Conservation (phyloP, 2,797 vertebrate genomes). For the Hyperoplus lanceolatus region DNA sequence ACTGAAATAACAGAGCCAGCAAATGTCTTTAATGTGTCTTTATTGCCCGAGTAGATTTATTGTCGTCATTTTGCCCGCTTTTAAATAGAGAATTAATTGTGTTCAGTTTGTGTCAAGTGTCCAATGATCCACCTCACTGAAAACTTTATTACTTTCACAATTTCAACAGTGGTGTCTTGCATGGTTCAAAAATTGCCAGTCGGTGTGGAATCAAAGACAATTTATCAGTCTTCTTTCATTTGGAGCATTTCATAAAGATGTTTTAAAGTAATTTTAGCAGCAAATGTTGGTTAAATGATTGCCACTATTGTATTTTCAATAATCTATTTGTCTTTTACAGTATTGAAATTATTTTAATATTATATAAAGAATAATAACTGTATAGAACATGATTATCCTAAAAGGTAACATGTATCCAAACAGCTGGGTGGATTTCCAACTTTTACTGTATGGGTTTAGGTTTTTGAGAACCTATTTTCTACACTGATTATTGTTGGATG, state of each 20-base stretch:
- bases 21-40: conserved; percentile 25
- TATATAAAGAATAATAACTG: neutral
- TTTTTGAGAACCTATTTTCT: conserved; percentile 37
- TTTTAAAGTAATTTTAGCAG: neutral
- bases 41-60: conserved; percentile 28
- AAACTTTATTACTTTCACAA: conserved; percentile 19
- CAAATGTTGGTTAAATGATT: conserved; percentile 1
- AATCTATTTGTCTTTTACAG: neutral
- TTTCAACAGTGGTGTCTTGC: conserved; percentile 6
- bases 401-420: conserved; percentile 9
- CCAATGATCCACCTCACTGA: conserved; percentile 5
- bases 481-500: conserved; percentile 49
- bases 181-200: conserved; percentile 5
- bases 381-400: neutral
- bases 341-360: neutral
- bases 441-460: conserved; percentile 40
- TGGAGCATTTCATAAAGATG: conserved; percentile 10
- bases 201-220: conserved; percentile 18
- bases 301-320: neutral
- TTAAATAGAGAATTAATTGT: conserved; percentile 12
- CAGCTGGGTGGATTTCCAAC: conserved; percentile 15
- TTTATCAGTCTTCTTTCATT: neutral
- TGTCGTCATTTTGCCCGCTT: neutral
- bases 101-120: conserved; percentile 2
- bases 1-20: conserved; percentile 10